Base-by-base conservation (phyloP, 2,888 invertebrate genomes). In the Monopis laevigella region DNA sequence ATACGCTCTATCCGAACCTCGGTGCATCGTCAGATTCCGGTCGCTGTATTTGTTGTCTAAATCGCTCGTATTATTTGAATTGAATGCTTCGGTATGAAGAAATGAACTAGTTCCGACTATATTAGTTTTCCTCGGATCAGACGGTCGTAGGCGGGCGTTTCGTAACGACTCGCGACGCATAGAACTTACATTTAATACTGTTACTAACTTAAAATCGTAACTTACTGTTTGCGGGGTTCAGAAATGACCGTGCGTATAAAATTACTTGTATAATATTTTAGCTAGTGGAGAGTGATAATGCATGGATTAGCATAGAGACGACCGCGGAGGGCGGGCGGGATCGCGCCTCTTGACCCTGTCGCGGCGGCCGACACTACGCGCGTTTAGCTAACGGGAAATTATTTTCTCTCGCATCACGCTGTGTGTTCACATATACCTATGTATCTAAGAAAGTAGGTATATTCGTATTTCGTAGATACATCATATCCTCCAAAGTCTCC, bases 11-110 rank as follows among this genome's bases (percentile, higher is more conserved):
- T 62, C 29, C 12, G 64, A 66, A 69, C 69, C 72, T 72, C 69
- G 69, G 65, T 68, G 70, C 70, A 69, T 70, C 73, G 77, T 73
- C 74, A 69, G 67, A 64, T 71, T 67, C 67, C 59, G 58, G 59
- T 59, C 60, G 62, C 60, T 62, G 65, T 75, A 63, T 80, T 74
- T 73, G 70, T 74, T 71, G 77, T 71, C 69, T 72, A 75, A 75
- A 80, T 77, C 65, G 65, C 64, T 73, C 65, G 62, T 70, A 68
- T 66, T 77, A 80, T 80, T 78, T 77, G 77, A 80, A 80, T 80
- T 74, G 74, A 78, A 80, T 80, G 73, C 75, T 58, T 65, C 69
- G 69, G 63, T 70, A 72, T 35, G 42, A 36, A 36, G 71, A 67
- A 74, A 65, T 69, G 67, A 68, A 74, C 75, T 73, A 77, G 75